Base-by-base conservation (phyloP, 2,113 vertebrate genomes). In the Gobio gobio region DNA sequence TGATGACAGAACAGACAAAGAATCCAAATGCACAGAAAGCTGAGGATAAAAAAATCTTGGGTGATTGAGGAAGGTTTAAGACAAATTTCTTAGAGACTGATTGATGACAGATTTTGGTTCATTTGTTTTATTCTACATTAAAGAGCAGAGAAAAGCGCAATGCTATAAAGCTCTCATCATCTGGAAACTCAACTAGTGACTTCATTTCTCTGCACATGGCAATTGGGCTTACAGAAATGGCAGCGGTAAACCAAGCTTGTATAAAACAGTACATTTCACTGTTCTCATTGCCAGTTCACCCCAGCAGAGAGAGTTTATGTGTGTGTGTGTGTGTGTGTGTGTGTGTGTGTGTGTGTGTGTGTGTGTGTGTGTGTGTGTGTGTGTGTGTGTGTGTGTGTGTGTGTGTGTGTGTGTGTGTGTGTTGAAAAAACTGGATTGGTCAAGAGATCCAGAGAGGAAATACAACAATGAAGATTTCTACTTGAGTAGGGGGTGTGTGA, bases 71-170 rank as follows among this genome's bases (percentile, higher is more conserved):
- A 47, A 74, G 12, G n/a, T 45, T 40, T 40, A 10, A 45, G 24
- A 33, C 7, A 20, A 49, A 61, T 33, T 36, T 75, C 54, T 63
- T 14, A 75, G 26, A 75, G 26, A 12, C 59, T 83, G 40, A 76
- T 36, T 83, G 24, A 83, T 63, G 72, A 64, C 58, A 49, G 14
- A 64, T 64, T 33, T 51, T 33, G 58, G 56, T 45, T 49, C 16
- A 83, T 63, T 76, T 40, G 24, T 74, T 63, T 58, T 47, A 18
- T 18, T 33, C 72, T 29, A 18, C 70, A 83, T 83, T 83, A 83
- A 74, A 73, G 68, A 56, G 49, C 12, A 58, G 36, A 58, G 68
- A 72, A 83, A 83, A 83, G 40, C 68, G 51, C 47, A 58, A 49
- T 24, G 5, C 82, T 54, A 75, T 75, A 51, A 51, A 75, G 47